Base-by-base conservation (phyloP, 2,797 vertebrate species). In the Myotis daubentonii region DNA sequence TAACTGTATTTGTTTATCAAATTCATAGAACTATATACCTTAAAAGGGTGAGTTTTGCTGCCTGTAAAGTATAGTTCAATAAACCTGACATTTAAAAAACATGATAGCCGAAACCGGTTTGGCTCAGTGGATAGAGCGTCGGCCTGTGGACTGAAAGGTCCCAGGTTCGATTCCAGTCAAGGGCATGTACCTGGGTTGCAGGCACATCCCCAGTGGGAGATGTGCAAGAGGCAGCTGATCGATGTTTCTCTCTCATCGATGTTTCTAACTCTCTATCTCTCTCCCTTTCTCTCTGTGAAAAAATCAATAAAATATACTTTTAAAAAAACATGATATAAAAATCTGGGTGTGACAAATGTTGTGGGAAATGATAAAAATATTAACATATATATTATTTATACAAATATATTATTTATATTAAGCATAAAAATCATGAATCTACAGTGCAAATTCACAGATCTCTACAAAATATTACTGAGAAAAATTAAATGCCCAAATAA, bases 401-500 rank as follows among this genome's bases (percentile, higher is more conserved):
- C 20, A 75, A 65, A 41, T 33, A 55, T 55, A 44, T 16, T 38
- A 62, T 74, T 90, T 95, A 55, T 33, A 79, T 71, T 89, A 70
- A 74, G 38, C 4, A 80, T 80, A 60, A 53, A 91, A 88, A 25
- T 78, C 44, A 66, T 85, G 33, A 23, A 25, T 44, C 7, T 60
- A 51, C 44, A 28, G 19, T 53, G 12, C 17, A 82, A 68, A 75
- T 3, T 78, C 9, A 47, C 20, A 72, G 25, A 20, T 70, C 74
- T 53, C 38, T 57, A 44, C 4, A 82, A 68, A 49, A 80, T 80
- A 57, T 57, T 79, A 76, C 41, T 41, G 44, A 83, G 9, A 83
- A 15, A 91, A 87, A 91, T 55, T 83, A 93, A 89, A 82, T 62
- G 13, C 28, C 13, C 13, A 87, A 79, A 84, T 79, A 84, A 88